Conservation (phyloP, 2,113 vertebrate genomes). For the Cygnus atratus region DNA sequence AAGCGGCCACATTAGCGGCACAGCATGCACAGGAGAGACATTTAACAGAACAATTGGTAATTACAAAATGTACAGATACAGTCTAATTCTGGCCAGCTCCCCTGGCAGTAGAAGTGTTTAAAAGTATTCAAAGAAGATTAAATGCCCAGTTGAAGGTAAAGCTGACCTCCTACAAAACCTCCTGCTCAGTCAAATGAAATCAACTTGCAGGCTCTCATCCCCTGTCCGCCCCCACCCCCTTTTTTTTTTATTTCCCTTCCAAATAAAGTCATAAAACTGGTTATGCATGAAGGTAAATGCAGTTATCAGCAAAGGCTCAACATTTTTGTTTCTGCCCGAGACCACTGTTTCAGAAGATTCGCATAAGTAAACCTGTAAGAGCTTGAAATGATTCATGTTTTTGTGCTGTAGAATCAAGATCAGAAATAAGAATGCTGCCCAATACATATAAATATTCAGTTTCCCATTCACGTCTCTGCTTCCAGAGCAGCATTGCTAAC, state of each 20-base stretch:
- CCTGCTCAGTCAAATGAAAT: neutral
- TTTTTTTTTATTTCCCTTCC: neutral
- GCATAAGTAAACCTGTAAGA: neutral
- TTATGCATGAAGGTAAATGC: neutral
- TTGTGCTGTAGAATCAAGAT: neutral
- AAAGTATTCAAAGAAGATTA: slow-evolving; percentile 1
- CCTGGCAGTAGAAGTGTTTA: neutral
- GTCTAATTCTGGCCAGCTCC: neutral
- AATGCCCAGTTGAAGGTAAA: neutral
- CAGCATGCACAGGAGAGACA: neutral
- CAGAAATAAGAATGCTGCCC: neutral
- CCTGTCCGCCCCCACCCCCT: neutral
- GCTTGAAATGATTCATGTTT: neutral
- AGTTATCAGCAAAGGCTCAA: neutral
- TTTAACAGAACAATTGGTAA: neutral
- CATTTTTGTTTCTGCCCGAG: neutral
- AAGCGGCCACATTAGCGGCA: neutral
- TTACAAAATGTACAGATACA: neutral
- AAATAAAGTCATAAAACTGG: neutral
- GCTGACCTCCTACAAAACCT: neutral
- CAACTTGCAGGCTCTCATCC: neutral
- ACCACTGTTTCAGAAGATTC: neutral
- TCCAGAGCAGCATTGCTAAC: neutral
- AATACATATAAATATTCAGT: neutral
- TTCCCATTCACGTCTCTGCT: neutral